Evolutionary conservation across 1,140 invertebrate species (phyloP).

Genomic region (Harpegnathos saltator): DNA sequence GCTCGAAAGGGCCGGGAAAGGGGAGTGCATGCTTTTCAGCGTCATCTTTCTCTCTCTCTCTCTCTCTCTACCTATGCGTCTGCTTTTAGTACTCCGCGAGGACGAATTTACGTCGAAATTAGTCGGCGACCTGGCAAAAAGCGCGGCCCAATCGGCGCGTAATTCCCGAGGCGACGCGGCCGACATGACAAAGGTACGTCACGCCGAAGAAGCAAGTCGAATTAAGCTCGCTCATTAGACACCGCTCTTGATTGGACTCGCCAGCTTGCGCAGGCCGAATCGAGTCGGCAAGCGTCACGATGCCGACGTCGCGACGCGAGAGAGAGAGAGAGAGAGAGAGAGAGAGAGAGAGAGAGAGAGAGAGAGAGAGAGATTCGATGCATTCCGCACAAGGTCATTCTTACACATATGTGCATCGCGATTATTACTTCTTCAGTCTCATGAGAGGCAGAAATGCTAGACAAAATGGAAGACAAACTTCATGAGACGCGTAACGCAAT

Average conservation of each 20-base stretch:
- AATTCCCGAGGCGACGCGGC: conserved; percentile 32
- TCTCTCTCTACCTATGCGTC: neutral
- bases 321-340: too few relatives aligned
- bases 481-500: too few relatives aligned
- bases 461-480: too few relatives aligned
- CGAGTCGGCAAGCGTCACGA: conserved; percentile 11
- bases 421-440: too few relatives aligned
- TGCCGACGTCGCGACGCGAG: conserved; percentile 6
- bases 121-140: conserved; percentile 28
- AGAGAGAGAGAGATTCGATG: too few relatives aligned
- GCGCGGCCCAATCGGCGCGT: neutral
- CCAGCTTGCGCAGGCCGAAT: conserved; percentile 33
- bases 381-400: too few relatives aligned
- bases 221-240: conserved; percentile 34
- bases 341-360: too few relatives aligned
- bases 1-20: neutral
- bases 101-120: conserved; percentile 39
- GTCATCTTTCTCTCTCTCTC: neutral
- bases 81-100: neutral
- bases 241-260: conserved; percentile 25
- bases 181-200: conserved; percentile 25
- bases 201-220: conserved; percentile 23
- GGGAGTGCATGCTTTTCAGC: conserved; percentile 4
- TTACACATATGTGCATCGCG: too few relatives aligned
- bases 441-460: too few relatives aligned